Percentiles rank a stretch among this genome's conserved stretches.
phyloP scores from a whole-genome alignment of 1,140 invertebrate species.

The Acromyrmex echinatior region DNA sequence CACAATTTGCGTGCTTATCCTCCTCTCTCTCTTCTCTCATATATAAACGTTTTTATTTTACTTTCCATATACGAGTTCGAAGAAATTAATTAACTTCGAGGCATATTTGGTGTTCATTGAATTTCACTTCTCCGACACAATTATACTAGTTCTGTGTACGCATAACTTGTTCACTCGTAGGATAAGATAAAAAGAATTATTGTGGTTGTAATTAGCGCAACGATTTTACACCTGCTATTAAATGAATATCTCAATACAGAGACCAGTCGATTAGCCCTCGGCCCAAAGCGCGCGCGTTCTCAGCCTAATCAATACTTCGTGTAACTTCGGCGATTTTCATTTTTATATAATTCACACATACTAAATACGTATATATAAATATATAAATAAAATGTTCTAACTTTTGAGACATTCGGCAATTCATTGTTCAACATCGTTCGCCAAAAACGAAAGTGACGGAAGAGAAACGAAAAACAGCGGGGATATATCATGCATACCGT shows the following conservation, averaged over 20 bases:
- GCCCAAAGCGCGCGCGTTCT: conserved; percentile 11
- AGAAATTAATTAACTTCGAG: conserved; percentile 24
- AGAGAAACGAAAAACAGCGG: conserved; percentile 42
- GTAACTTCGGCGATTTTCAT: conserved; percentile 38
- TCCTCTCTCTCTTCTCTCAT: not conserved
- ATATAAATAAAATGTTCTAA: conserved; percentile 55
- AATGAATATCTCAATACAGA: conserved; percentile 32
- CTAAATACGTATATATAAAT: conserved; percentile 6
- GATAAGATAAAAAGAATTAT: conserved; percentile 49
- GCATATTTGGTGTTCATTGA: conserved; percentile 23
- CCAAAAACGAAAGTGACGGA: not conserved
- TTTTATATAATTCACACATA: conserved; percentile 58
- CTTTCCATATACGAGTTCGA: not conserved
- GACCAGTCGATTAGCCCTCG: not conserved
- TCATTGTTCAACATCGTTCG: conserved; percentile 43
- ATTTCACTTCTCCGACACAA: conserved; percentile 22
- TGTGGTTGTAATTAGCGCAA: conserved; percentile 36
- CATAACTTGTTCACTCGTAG: conserved; percentile 44
- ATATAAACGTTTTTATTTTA: not conserved
- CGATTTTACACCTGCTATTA: conserved; percentile 37
- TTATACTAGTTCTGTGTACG: conserved; percentile 36
- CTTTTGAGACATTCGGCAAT: conserved; percentile 48
- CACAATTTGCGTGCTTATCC: not conserved
- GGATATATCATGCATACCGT: conserved; percentile 65
- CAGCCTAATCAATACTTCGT: conserved; percentile 29